Evolutionary conservation across 37 sponge, comb jelly and placozoan species (phyloP), one percentile per base, ranked within the genome.

Genomic region (Halichondria panicea): DNA sequence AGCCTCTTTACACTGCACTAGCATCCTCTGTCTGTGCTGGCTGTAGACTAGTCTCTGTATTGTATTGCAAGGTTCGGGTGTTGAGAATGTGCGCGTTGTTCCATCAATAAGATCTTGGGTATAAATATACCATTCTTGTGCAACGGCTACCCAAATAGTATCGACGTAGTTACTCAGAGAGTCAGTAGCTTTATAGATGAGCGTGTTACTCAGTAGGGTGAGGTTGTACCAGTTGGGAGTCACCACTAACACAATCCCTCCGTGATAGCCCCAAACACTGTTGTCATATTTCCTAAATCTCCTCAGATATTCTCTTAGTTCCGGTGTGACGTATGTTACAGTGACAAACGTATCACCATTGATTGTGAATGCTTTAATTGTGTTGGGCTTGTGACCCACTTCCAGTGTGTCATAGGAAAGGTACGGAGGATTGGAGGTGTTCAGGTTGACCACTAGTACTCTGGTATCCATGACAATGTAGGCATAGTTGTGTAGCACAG

Each of bases 211-310:
- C 41, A 66, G 38, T 37, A 22, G 38, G 36, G 38, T 7, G 4
- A 66, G 43, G 41, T 66, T 24, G 43, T 35, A 66, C 67, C 43
- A 39, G 4, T 39, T 21, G 19, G 67, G 67, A 8, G 43, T 66
- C 2, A 7, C 22, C 67, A 66, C 67, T 37, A 66, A 8, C 67
- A 50, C n/a, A n/a, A n/a, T n/a, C n/a, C n/a, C n/a, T n/a, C n/a
- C n/a, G n/a, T n/a, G n/a, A n/a, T n/a, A n/a, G n/a, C n/a, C n/a
- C n/a, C n/a, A n/a, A n/a, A n/a, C n/a, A n/a, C n/a, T n/a, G n/a
- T n/a, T n/a, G n/a, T n/a, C n/a, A n/a, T n/a, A n/a, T n/a, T n/a
- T n/a, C n/a, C n/a, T n/a, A n/a, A n/a, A n/a, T n/a, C n/a, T n/a
- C n/a, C n/a, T n/a, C n/a, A n/a, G n/a, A n/a, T n/a, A n/a, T n/a